phyloP scores from a whole-genome alignment of 2,113 vertebrate genomes.

The Paradoxurus hermaphroditus region DNA sequence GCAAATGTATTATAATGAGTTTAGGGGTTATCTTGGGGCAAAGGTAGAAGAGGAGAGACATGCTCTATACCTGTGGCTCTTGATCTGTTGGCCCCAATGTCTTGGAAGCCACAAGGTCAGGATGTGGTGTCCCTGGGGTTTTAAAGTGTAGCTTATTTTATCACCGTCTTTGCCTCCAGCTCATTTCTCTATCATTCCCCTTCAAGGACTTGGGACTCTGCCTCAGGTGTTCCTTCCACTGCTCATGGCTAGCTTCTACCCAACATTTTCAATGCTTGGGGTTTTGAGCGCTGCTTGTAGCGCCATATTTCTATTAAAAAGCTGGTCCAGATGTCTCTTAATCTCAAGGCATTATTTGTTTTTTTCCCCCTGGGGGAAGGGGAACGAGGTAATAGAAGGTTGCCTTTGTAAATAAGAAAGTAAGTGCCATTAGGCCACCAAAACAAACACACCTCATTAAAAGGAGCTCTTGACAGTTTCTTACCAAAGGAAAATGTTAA shows the following conservation, averaged over 20 bases:
- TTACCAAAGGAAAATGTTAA: neutral
- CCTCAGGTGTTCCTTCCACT: neutral
- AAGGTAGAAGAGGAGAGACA: neutral
- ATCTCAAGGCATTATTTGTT: neutral
- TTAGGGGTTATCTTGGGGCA: neutral
- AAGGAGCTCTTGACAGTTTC: neutral
- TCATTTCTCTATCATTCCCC: neutral
- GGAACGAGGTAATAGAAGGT: neutral
- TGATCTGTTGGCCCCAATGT: neutral
- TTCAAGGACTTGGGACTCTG: neutral
- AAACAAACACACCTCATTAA: neutral
- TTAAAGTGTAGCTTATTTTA: neutral
- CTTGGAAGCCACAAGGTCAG: neutral
- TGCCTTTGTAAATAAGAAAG: slow-evolving; percentile 16
- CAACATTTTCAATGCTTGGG: neutral
- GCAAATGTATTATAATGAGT: neutral
- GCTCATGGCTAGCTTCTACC: neutral
- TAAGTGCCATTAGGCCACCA: neutral
- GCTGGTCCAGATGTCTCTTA: neutral
- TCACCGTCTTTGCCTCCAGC: neutral
- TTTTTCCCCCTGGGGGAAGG: neutral
- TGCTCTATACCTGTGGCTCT: neutral
- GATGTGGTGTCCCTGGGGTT: neutral
- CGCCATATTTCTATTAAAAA: neutral
- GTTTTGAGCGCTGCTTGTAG: neutral